Percentiles rank a stretch among this genome's conserved stretches.
Evolutionary conservation across 2,113 vertebrate species (phyloP).

Genomic region (Lucifuga dentata): DNA sequence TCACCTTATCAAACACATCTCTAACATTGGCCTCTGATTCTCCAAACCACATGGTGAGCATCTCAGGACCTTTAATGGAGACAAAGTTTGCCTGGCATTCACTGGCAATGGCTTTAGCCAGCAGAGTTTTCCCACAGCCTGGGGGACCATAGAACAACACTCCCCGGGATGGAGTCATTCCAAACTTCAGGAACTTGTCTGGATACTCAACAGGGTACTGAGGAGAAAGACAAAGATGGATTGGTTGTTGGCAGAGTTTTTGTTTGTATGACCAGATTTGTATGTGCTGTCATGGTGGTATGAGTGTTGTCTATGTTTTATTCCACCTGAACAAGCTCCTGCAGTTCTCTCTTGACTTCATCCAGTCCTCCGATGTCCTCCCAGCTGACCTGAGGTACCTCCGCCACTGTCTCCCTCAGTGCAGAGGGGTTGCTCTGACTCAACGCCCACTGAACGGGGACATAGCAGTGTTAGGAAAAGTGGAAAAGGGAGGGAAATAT

Average conservation of each 20-base stretch:
- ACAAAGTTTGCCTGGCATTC: conserved; percentile 99
- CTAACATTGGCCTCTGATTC: conserved; percentile 97
- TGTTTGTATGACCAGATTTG: background rate
- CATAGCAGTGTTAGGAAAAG: background rate
- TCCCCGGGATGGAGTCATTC: conserved; percentile 97
- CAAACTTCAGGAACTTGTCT: conserved; percentile 98
- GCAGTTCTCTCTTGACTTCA: conserved; percentile 95
- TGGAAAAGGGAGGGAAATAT: too few relatives aligned
- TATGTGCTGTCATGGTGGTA: background rate
- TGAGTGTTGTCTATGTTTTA: background rate
- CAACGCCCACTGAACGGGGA: conserved; percentile 88
- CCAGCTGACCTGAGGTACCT: conserved; percentile 96
- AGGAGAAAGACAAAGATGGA: conserved; percentile 1
- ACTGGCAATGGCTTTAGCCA: conserved; percentile 97
- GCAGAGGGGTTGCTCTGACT: conserved; percentile 98
- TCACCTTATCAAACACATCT: conserved; percentile 97
- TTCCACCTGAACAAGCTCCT: conserved; percentile 94
- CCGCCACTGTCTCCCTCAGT: conserved; percentile 92
- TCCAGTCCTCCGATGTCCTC: conserved; percentile 95
- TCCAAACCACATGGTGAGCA: conserved; percentile 99
- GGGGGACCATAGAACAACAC: conserved; percentile 97
- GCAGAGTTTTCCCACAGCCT: conserved; percentile 95
- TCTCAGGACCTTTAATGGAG: conserved; percentile 95
- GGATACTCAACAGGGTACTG: conserved; percentile 96
- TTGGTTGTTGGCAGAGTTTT: too few relatives aligned